A percentile compares a stretch with the other conserved stretches of the same genome.
phyloP scores from a whole-genome alignment of 2,888 invertebrate species.

The Endotricha flammealis region DNA sequence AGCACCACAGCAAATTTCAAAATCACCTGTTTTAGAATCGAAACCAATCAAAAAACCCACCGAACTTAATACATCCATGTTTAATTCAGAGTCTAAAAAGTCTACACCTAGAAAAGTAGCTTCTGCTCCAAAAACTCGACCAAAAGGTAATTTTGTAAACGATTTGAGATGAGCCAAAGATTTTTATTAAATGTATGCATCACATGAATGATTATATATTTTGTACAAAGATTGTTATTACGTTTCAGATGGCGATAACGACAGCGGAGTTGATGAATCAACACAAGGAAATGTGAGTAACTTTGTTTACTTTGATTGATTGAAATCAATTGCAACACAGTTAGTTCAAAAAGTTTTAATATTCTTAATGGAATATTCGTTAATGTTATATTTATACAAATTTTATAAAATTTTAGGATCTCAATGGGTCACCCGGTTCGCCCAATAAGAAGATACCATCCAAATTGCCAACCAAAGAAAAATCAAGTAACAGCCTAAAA shows the following conservation, averaged over 20 bases:
- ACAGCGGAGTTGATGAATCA: constrained; percentile 89
- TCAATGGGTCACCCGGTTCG: constrained; percentile 85
- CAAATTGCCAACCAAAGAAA: constrained; percentile 72
- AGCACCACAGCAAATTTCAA: constrained; percentile 13
- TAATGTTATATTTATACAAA: constrained; percentile 4
- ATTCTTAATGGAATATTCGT: constrained; percentile 2
- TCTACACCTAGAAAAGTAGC: constrained; percentile 60
- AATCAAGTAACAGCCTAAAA: constrained; percentile 67
- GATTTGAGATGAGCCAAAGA: constrained; percentile 53
- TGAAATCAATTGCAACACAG: background rate
- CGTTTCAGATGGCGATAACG: constrained; percentile 88
- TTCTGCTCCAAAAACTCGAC: constrained; percentile 62
- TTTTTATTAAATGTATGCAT: constrained; percentile 2
- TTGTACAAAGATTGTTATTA: constrained; percentile 5
- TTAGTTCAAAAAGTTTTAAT: constrained; percentile 5
- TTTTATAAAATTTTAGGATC: constrained; percentile 53
- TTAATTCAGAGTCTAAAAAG: constrained; percentile 48
- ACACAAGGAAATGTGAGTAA: constrained; percentile 87
- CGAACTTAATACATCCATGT: constrained; percentile 50
- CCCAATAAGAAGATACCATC: constrained; percentile 85
- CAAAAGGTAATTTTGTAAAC: constrained; percentile 56
- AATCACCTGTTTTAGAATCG: constrained; percentile 29
- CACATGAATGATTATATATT: background rate
- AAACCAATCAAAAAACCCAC: constrained; percentile 56
- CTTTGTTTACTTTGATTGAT: constrained; percentile 1